Percentiles rank a stretch among this genome's conserved stretches.
Conservation (phyloP, 2,797 vertebrate genomes). For the Melanotaenia trifasciata region DNA sequence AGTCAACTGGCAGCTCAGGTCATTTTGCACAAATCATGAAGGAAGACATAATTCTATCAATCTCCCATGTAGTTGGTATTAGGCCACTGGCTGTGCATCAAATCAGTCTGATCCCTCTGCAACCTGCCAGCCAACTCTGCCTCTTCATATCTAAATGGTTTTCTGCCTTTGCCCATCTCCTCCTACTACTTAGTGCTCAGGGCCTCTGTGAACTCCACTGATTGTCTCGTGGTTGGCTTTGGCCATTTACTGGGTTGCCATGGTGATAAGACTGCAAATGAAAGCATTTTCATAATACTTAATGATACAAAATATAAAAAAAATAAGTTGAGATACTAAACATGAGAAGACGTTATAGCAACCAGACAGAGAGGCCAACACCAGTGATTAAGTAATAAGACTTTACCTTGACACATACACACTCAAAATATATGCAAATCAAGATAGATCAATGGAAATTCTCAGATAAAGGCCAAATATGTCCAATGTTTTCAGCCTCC, state of each 20-base stretch:
- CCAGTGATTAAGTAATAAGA: slow-evolving; percentile 1
- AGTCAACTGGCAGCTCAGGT: slow-evolving; percentile 8
- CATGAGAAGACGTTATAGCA: slow-evolving; percentile 1
- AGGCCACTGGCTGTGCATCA: slow-evolving; percentile 25
- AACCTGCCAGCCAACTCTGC: slow-evolving; percentile 34
- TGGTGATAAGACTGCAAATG: slow-evolving; percentile 36
- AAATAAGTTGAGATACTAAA: background rate
- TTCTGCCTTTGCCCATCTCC: slow-evolving; percentile 43
- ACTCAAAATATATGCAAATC: background rate
- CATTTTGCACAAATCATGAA: slow-evolving; percentile 18
- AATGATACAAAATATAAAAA: slow-evolving; percentile 18
- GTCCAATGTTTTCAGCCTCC: slow-evolving; percentile 7
- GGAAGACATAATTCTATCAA: slow-evolving; percentile 26
- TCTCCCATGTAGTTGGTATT: slow-evolving; percentile 21
- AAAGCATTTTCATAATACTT: slow-evolving; percentile 48
- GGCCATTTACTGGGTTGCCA: slow-evolving; percentile 44
- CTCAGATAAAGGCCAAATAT: background rate
- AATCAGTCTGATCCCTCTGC: slow-evolving; percentile 26
- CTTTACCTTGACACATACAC: background rate
- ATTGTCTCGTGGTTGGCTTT: slow-evolving; percentile 24
- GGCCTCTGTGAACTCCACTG: slow-evolving; percentile 43
- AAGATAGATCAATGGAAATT: slow-evolving; percentile 3
- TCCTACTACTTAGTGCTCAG: slow-evolving; percentile 36
- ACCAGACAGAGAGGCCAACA: slow-evolving; percentile 6
- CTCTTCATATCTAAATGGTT: slow-evolving; percentile 45